phyloP scores from a whole-genome alignment of 1,140 invertebrate genomes.

The Triops longicaudatus region DNA sequence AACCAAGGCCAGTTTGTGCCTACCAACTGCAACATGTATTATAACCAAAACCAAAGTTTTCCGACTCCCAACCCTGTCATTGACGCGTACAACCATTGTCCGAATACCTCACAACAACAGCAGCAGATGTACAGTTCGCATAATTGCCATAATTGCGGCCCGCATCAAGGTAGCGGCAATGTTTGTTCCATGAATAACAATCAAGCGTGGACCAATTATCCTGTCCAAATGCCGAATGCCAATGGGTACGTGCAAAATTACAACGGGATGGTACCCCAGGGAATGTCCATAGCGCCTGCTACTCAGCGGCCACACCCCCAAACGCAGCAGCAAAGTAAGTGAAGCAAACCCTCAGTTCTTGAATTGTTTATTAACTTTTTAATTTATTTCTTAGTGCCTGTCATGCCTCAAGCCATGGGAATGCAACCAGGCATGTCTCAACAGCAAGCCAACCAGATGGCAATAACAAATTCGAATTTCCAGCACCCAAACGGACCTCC shows the following conservation, averaged over 20 bases:
- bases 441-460: neutral
- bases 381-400: neutral
- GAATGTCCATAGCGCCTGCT: neutral
- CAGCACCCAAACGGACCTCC: neutral
- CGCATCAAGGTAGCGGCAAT: constrained; percentile 7
- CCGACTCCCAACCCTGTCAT: neutral
- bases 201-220: neutral
- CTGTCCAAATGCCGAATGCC: neutral
- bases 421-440: neutral
- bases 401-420: neutral
- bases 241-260: neutral
- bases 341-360: neutral
- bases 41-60: constrained; percentile 16
- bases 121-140: constrained; percentile 34
- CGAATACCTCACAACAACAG: constrained; percentile 27
- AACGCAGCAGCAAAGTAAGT: neutral
- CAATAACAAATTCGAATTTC: neutral
- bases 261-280: neutral
- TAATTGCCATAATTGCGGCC: constrained; percentile 18
- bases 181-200: neutral
- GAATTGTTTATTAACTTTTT: neutral
- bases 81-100: neutral
- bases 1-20: constrained; percentile 10
- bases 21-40: constrained; percentile 7
- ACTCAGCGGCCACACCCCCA: neutral